phyloP scores from a whole-genome alignment of 2,797 vertebrate species.

The Sarcoramphus papa region DNA sequence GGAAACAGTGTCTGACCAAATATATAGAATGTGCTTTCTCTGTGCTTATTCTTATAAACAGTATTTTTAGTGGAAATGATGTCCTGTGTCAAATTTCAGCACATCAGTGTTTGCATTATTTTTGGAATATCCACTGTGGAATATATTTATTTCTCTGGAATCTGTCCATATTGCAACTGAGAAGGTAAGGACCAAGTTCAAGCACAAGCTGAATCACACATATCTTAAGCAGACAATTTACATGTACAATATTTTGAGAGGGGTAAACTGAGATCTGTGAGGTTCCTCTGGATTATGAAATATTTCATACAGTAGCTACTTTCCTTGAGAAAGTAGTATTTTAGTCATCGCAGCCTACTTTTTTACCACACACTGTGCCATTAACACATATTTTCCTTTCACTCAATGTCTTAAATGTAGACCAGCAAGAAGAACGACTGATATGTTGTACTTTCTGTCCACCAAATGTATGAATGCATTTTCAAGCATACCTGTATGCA shows the following conservation, averaged over 20 bases:
- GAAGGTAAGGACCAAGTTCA: constrained; percentile 21
- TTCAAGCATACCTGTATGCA: background rate
- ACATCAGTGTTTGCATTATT: background rate
- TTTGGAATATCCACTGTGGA: background rate
- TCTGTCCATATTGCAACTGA: constrained; percentile 1
- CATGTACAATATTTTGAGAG: constrained; percentile 50
- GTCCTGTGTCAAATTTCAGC: background rate
- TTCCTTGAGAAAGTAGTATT: background rate
- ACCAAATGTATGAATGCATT: background rate
- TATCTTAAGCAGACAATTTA: background rate
- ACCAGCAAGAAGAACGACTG: background rate
- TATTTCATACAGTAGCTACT: background rate
- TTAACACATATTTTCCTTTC: background rate
- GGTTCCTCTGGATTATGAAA: background rate
- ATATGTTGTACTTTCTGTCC: background rate
- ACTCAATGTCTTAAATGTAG: background rate
- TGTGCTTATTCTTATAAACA: background rate
- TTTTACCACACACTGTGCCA: background rate
- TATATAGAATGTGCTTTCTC: background rate
- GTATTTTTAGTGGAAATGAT: background rate
- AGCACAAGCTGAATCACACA: background rate
- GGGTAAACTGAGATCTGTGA: constrained; percentile 28
- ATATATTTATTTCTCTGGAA: background rate
- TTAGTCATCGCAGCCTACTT: background rate
- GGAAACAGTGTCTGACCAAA: background rate